These are phyloP conservation scores for Gallinago media DNA, from an alignment of 2,113 vertebrate genomes.

Conservation along the genomic window DNA sequence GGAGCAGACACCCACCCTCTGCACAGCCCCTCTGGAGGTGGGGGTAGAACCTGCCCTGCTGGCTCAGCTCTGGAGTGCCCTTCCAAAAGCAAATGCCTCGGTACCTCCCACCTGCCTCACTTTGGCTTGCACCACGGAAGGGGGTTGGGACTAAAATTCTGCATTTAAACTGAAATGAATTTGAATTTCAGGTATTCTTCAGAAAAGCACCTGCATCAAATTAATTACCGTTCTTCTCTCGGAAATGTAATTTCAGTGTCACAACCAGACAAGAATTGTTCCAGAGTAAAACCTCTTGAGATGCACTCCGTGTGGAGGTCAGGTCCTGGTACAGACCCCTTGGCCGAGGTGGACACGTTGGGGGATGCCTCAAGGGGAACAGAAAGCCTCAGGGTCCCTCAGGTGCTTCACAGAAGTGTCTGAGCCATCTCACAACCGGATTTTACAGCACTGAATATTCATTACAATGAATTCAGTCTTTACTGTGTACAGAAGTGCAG, in stretches of 20 bases:
- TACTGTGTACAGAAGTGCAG: not conserved
- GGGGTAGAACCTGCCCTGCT: too few relatives aligned
- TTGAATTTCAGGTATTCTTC: not conserved
- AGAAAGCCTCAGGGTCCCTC: not conserved
- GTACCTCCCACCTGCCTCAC: not conserved
- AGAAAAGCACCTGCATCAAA: not conserved
- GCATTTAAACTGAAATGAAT: not conserved
- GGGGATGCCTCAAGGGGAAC: not conserved
- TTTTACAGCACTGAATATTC: conserved; percentile 34
- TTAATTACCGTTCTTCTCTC: not conserved
- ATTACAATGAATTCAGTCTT: not conserved
- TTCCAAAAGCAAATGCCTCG: not conserved
- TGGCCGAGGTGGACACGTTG: not conserved
- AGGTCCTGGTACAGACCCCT: not conserved
- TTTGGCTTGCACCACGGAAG: not conserved
- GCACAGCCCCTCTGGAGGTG: not conserved
- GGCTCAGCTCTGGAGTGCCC: not conserved
- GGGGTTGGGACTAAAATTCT: not conserved
- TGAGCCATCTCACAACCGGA: not conserved
- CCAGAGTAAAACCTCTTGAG: not conserved
- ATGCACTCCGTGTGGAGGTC: not conserved
- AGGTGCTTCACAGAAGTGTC: not conserved
- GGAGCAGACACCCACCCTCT: not conserved
- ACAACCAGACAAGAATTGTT: not conserved
- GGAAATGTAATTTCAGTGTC: not conserved